Evolutionary conservation across 2,888 invertebrate genomes (phyloP).

Genomic region (Matsumyia berberina): DNA sequence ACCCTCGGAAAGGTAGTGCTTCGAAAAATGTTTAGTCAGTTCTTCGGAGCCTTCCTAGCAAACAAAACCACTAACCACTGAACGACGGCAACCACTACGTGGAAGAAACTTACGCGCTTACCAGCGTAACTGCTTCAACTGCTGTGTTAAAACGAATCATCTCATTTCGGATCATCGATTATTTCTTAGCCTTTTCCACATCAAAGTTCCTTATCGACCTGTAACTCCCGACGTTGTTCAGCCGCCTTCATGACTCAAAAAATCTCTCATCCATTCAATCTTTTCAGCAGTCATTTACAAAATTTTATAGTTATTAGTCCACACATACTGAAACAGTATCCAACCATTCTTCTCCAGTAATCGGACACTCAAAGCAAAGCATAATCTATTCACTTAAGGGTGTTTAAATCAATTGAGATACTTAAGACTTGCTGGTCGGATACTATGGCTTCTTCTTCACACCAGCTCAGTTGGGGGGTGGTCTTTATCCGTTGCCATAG

Average conservation of each 20-base stretch:
- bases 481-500: conserved; percentile 3
- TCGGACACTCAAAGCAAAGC: conserved; percentile 27
- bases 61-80: no score
- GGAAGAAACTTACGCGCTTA: no score
- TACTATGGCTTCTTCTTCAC: conserved; percentile 52
- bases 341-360: neutral
- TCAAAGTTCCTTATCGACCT: neutral
- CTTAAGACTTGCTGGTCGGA: conserved; percentile 16
- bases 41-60: no score
- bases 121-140: no score
- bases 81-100: no score
- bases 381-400: conserved; percentile 58
- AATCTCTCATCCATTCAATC: neutral
- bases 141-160: no score
- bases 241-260: no score
- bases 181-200: neutral
- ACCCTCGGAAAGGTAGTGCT: no score
- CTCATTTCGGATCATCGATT: no score
- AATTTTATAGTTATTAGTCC: neutral
- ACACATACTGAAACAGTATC: conserved; percentile 16
- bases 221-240: no score
- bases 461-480: conserved; percentile 32
- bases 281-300: neutral
- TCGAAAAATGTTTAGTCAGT: no score
- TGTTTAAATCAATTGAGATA: conserved; percentile 64